Evolutionary conservation across 1,140 invertebrate species (phyloP), one percentile per base, ranked within the genome.

Genomic region (Pristionchus pacificus): DNA sequence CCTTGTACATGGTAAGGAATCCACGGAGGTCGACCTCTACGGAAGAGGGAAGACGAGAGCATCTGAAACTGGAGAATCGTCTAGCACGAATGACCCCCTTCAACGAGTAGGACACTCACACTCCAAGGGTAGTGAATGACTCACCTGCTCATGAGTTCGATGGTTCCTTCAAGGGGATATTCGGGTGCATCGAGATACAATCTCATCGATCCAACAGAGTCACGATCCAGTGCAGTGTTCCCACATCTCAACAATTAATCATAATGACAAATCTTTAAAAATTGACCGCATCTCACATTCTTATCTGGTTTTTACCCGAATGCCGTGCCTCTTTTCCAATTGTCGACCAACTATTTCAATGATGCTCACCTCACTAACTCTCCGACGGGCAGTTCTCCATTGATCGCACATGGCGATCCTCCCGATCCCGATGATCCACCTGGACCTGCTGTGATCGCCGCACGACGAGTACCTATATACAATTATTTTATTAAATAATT

Each of bases 161-260:
- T 55, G n/a, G 71, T 72, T 31, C 71, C 71, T 24, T 72, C 71
- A 3, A 72, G 65, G 0, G 71, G 71, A 63, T 72, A 72, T 0
- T 72, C 59, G 29, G 33, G 38, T 2, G 66, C 71, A 60, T 72
- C 71, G 27, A 72, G 27, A 60, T 68, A 72, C 24, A 72, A 49
- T 27, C 57, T 27, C 58, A 57, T 59, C 19, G 59, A 30, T 13
- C 65, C 65, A 6, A 33, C 27, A n/a, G 71, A 58, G 32, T 72
- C 71, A 29, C 71, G 13, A 15, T 49, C 59, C 2, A 69, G 58
- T 25, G 61, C 27, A 10, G 59, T 19, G 31, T 69, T 27, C 14
- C 67, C 67, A 62, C 67, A 69, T 19, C 57, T 57, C 6, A 68
- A 27, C 33, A 68, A 68, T 29, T 68, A n/a, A n/a, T n/a, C n/a